phyloP scores from a whole-genome alignment of 2,797 vertebrate species.

The Myotis findleyi region DNA sequence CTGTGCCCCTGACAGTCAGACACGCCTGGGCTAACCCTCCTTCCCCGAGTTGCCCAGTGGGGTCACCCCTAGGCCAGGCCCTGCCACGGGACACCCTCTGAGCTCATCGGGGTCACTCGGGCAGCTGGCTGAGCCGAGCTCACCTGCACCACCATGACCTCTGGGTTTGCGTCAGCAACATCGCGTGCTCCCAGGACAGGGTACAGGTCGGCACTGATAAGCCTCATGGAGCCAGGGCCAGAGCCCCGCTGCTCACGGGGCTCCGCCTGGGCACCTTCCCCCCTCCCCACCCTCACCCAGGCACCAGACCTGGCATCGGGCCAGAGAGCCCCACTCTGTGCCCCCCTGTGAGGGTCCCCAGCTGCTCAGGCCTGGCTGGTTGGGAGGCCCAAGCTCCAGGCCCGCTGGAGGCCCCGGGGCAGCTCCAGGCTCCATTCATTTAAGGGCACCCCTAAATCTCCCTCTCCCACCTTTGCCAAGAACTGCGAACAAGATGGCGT shows the following conservation, averaged over 20 bases:
- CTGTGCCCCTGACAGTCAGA: not conserved
- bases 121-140: not conserved
- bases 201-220: constrained; percentile 29
- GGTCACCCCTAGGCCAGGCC: not conserved
- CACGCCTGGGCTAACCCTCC: not conserved
- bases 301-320: not conserved
- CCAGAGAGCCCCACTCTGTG: not conserved
- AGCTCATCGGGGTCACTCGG: not conserved
- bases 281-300: not conserved
- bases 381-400: not conserved
- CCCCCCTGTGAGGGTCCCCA: not conserved
- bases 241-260: not conserved
- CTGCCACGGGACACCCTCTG: not conserved
- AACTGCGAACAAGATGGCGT: not conserved
- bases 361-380: not conserved
- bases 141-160: not conserved
- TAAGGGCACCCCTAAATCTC: not conserved
- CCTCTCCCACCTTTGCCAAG: too few relatives aligned
- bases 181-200: not conserved
- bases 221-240: not conserved
- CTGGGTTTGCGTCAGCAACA: not conserved
- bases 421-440: not conserved
- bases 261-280: not conserved
- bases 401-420: not conserved
- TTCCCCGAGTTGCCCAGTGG: not conserved